phyloP scores from a whole-genome alignment of 2,113 vertebrate species.

The Odocoileus virginianus region DNA sequence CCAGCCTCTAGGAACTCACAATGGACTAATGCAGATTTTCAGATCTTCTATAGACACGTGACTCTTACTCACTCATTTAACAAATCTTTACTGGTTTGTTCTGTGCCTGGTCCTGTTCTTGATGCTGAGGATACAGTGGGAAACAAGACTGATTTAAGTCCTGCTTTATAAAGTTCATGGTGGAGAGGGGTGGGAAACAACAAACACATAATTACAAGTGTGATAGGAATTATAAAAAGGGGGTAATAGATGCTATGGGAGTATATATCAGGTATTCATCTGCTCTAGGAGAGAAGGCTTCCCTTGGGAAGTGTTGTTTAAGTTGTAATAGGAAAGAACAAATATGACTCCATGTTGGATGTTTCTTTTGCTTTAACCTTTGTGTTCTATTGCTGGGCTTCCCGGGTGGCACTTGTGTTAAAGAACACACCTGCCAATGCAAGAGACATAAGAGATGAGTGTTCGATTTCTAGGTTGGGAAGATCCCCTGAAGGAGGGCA shows the following conservation, averaged over 20 bases:
- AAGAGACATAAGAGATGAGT: background rate
- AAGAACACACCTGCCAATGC: background rate
- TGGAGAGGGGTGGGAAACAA: background rate
- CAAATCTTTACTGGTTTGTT: background rate
- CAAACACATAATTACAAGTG: background rate
- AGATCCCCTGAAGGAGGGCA: background rate
- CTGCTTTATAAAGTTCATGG: background rate
- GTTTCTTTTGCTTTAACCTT: background rate
- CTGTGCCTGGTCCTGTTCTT: background rate
- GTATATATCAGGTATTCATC: background rate
- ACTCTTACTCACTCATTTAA: background rate
- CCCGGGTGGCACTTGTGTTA: background rate
- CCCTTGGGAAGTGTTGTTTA: background rate
- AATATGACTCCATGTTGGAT: background rate
- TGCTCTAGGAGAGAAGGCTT: background rate
- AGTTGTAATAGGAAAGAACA: background rate
- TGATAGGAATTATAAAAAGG: background rate
- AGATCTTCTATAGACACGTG: background rate
- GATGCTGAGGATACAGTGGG: background rate
- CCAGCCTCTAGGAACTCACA: background rate
- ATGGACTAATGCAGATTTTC: background rate
- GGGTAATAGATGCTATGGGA: background rate
- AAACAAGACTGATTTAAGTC: background rate
- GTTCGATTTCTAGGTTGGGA: rapidly evolving
- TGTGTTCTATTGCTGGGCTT: background rate